Percentiles rank a stretch among this genome's conserved stretches.
These are phyloP conservation scores for Ditylenchus weischeri DNA, from an alignment of 2,888 invertebrate species.

Conservation along the genomic window DNA sequence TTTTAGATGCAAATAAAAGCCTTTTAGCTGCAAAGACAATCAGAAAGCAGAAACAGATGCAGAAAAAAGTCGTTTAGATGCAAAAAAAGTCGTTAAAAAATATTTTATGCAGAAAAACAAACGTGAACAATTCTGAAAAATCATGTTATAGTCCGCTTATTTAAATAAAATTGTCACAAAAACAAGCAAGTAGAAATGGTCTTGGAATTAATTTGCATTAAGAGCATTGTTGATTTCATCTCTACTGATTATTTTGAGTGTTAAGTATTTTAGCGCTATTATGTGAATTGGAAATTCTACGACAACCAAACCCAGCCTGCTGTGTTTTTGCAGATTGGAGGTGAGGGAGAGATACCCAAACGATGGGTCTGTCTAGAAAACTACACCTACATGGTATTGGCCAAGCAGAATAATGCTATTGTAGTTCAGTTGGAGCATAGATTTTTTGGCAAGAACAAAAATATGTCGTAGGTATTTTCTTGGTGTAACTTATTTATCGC, in stretches of 20 bases:
- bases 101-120: too few species aligned
- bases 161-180: too few species aligned
- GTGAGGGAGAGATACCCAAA: slow-evolving; percentile 71
- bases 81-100: too few species aligned
- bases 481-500: not conserved
- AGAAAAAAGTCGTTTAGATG: too few species aligned
- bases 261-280: not conserved
- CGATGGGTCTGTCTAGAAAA: slow-evolving; percentile 28
- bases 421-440: slow-evolving; percentile 51
- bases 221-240: too few species aligned
- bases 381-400: slow-evolving; percentile 37
- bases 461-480: not conserved
- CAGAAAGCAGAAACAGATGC: too few species aligned
- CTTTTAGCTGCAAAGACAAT: too few species aligned
- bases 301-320: not conserved
- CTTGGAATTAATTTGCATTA: too few species aligned
- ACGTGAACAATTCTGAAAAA: too few species aligned
- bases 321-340: slow-evolving; percentile 87
- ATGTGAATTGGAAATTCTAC: not conserved
- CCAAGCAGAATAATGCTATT: slow-evolving; percentile 42
- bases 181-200: too few species aligned
- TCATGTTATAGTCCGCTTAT: too few species aligned
- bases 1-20: too few species aligned
- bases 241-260: not conserved
- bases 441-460: slow-evolving; percentile 40